Base-by-base conservation (phyloP, 2,113 vertebrate genomes). In the Hepsetus odoe region DNA sequence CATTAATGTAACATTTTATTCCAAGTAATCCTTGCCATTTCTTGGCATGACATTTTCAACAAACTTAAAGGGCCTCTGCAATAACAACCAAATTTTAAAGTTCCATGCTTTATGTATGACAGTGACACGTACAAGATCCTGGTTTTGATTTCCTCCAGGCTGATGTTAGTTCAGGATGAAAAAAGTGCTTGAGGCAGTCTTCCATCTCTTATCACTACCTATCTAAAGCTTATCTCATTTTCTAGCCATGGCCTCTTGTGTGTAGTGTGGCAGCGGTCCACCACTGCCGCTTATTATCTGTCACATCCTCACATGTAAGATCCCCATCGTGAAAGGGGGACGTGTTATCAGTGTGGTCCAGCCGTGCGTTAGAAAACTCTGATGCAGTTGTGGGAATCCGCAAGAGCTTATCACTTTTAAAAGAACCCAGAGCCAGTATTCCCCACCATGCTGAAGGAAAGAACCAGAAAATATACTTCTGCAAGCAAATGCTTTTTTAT, bases 301-400 rank as follows among this genome's bases (percentile, higher is more conserved):
- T 62, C 67, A 51, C 35, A 42, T 33, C 16, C 32, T 66, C 40
- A 61, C 76, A 53, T 5, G 26, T 76, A 28, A 42, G 44, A 67
- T 76, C 59, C 28, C 59, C 14, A 59, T 76, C 16, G 8, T 64
- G 53, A 38, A 82, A 35, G 28, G n/a, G n/a, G 49, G 53, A 59
- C 16, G 61, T 51, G 74, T 77, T 76, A 83, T 80, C 67, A 56
- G 53, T 44, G n/a, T 56, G 68, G 46, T 56, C 51, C 82, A 73
- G 73, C 77, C 42, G 65, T 42, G 51, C 35, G 55, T 53, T 68
- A 18, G 67, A 59, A 80, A 80, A 80, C 46, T 61, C 73, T 61
- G 76, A 75, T 72, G 53, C 28, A 49, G 51, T 55, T 44, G 22
- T 55, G 68, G 77, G 72, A 80, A 76, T 59, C 40, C 32, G 24